Evolutionary conservation across 2,113 vertebrate species (phyloP).

Genomic region (Cyprinodon variegatus): DNA sequence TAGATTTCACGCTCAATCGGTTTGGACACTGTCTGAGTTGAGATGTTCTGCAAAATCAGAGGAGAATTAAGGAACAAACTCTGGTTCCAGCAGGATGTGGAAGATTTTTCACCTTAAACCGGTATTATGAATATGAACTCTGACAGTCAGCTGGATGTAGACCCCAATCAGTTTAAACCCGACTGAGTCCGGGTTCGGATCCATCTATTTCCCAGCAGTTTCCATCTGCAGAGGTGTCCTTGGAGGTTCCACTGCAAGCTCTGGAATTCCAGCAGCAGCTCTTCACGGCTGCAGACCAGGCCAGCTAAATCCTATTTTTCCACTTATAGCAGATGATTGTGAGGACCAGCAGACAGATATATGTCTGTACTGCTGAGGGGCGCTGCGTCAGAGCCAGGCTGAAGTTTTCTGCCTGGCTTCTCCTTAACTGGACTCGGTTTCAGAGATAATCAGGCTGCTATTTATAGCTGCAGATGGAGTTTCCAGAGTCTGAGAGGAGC

Average conservation of each 20-base stretch:
- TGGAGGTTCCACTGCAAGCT: conserved; percentile 57
- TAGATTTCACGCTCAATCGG: background rate
- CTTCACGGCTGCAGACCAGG: conserved; percentile 52
- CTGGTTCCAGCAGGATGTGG: background rate
- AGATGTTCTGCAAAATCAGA: background rate
- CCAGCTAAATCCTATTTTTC: conserved; percentile 62
- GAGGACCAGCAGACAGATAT: conserved; percentile 22
- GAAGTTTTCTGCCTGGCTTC: conserved; percentile 55
- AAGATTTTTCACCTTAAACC: background rate
- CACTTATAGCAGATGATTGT: conserved; percentile 38
- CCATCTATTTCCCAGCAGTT: conserved; percentile 47
- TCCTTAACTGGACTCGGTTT: conserved; percentile 49
- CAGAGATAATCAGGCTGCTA: conserved; percentile 69
- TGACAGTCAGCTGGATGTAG: background rate
- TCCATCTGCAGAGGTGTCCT: conserved; percentile 73
- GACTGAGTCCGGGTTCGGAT: background rate
- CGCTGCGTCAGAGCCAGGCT: background rate
- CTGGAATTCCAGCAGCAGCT: conserved; percentile 70
- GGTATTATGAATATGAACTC: too few relatives aligned
- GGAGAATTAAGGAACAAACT: background rate
- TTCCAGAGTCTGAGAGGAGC: conserved; percentile 29
- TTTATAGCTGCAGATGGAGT: conserved; percentile 62
- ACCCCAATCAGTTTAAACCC: background rate
- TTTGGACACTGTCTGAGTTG: background rate
- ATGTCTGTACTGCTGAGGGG: conserved; percentile 11